Percentiles rank a stretch among this genome's conserved stretches.
Evolutionary conservation across 1,140 invertebrate genomes (phyloP).

Genomic region (Fopius arisanus): DNA sequence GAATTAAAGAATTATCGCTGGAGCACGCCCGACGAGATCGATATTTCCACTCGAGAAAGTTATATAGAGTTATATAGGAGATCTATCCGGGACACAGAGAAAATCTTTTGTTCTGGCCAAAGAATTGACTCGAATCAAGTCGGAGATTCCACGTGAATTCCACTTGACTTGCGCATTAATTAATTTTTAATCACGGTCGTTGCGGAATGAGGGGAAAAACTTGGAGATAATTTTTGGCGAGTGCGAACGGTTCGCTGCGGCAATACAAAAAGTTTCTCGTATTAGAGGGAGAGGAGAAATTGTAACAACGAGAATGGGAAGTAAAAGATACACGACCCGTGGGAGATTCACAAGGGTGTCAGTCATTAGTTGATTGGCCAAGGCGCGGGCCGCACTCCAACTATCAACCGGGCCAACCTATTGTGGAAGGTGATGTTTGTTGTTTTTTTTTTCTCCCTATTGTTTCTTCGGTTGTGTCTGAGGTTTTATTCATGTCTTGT

Average conservation of each 20-base stretch:
- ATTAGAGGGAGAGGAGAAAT: background rate
- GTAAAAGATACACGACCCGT: slow-evolving; percentile 24
- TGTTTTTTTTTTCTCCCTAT: slow-evolving; percentile 1
- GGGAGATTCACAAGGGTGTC: slow-evolving; percentile 37
- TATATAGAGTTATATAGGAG: no score
- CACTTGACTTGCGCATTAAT: no score
- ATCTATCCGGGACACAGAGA: no score
- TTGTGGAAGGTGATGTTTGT: background rate
- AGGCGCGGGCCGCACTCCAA: slow-evolving; percentile 29
- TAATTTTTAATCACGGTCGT: background rate
- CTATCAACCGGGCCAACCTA: slow-evolving; percentile 13
- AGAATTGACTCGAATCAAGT: no score
- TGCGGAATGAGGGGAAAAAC: background rate
- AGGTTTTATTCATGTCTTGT: background rate
- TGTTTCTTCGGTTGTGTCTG: background rate
- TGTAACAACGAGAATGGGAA: slow-evolving; percentile 8
- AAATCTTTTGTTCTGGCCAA: no score
- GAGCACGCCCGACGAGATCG: background rate
- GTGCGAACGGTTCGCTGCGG: slow-evolving; percentile 17
- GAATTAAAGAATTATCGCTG: slow-evolving; percentile 31
- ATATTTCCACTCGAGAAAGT: no score
- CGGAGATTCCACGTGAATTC: no score
- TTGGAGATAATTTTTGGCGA: slow-evolving; percentile 41
- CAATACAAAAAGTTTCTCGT: background rate
- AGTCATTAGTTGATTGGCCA: slow-evolving; percentile 53